Evolutionary conservation across 2,113 vertebrate genomes (phyloP), one percentile per base, ranked within the genome.

Genomic region (Porphyrio hochstetteri): DNA sequence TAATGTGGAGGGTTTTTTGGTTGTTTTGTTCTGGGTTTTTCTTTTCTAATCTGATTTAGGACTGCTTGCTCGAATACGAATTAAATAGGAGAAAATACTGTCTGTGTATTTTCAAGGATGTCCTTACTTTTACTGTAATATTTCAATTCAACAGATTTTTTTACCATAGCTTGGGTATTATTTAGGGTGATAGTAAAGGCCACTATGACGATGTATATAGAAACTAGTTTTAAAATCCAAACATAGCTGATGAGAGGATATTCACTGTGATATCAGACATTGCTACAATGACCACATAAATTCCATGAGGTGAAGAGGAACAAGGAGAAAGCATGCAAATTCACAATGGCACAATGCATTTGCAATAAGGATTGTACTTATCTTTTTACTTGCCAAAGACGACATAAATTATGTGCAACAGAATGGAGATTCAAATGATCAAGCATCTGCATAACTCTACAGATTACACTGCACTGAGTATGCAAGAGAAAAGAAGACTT

Each of bases 351-450:
- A 78, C 28, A 36, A 93, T 93, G 75, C 79, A 96, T 97, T 97
- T 98, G 91, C 97, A 98, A 97, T 98, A 97, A 97, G 97, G 96
- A 96, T 98, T 97, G 95, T 96, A 98, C 98, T 98, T 98, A 97
- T 96, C 96, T 97, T 98, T 98, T 98, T 98, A 98, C 98, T 98
- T 97, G 87, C 94, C 78, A 89, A 93, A 96, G 96, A 95, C 96
- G 96, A 89, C 93, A 76, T 97, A 98, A 98, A 98, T 98, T 97
- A 97, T 96, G 93, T 95, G 90, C 81, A 97, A 96, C 94, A 96
- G 92, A 97, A 97, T 46, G 78, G 87, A 91, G 57, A 96, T 97
- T 90, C 93, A 94, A 97, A 97, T 96, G 95, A 94, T 96, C 92
- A 91, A 97, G 65, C 97, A 97, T 97, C 94, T 97, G 93, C 82